Evolutionary conservation across 2,797 vertebrate species (phyloP).

Genomic region (Tenualosa ilisha): DNA sequence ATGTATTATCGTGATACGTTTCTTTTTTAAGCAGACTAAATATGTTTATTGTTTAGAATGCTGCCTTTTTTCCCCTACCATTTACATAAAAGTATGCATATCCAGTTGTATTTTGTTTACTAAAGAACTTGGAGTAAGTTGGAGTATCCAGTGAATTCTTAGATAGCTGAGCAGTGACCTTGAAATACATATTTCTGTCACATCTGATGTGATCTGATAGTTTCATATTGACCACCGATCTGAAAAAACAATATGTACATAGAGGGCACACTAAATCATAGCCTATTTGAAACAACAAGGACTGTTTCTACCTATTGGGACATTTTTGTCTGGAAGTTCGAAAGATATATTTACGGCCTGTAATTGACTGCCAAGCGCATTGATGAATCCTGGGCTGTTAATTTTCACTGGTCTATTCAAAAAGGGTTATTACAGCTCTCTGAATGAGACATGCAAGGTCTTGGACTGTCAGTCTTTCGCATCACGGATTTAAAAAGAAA

Average conservation of each 20-base stretch:
- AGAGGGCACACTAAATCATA: not conserved
- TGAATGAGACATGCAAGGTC: constrained; percentile 67
- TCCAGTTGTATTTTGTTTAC: not conserved
- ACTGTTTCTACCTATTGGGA: not conserved
- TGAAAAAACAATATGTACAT: not conserved
- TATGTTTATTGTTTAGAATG: too few species aligned
- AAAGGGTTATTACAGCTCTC: constrained; percentile 63
- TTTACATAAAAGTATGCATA: not conserved
- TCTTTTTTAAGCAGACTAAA: too few species aligned
- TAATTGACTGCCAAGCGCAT: constrained; percentile 8
- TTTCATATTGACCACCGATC: not conserved
- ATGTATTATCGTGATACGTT: too few species aligned
- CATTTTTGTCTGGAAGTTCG: not conserved
- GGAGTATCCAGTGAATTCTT: not conserved
- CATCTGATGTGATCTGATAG: not conserved
- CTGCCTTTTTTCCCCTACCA: too few species aligned
- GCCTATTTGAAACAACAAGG: not conserved
- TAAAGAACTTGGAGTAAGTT: too few species aligned
- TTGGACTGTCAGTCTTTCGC: constrained; percentile 69
- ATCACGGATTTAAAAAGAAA: constrained; percentile 73
- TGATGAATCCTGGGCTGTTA: constrained; percentile 22
- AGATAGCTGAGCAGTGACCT: not conserved
- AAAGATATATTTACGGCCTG: not conserved
- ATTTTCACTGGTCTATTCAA: constrained; percentile 55
- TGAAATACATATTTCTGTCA: not conserved